Conservation (phyloP, 2,113 vertebrate genomes). For the Tachuris rubrigastra region DNA sequence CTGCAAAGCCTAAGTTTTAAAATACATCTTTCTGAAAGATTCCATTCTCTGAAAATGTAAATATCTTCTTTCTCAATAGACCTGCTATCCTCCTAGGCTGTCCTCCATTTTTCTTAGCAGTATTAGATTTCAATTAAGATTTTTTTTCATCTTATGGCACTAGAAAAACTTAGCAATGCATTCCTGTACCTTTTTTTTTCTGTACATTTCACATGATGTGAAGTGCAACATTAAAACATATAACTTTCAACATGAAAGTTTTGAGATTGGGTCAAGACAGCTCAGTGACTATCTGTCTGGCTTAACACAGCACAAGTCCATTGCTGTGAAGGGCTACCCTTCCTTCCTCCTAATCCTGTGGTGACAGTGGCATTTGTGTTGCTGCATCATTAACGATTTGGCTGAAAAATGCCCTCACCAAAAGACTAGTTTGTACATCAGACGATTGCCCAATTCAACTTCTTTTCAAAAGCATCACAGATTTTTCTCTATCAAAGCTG, state of each 20-base stretch:
- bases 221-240: not conserved
- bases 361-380: not conserved
- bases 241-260: not conserved
- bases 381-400: not conserved
- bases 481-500: not conserved
- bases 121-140: not conserved
- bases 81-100: fast-evolving
- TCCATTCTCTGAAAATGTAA: not conserved
- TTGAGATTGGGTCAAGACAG: not conserved
- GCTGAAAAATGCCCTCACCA: not conserved
- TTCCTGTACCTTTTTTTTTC: not conserved
- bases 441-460: not conserved
- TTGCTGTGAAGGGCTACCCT: not conserved
- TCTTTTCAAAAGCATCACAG: not conserved
- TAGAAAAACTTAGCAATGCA: not conserved
- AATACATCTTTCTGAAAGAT: not conserved
- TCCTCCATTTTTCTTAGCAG: not conserved
- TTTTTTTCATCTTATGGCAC: not conserved
- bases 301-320: not conserved
- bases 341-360: not conserved
- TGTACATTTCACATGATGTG: not conserved
- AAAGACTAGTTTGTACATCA: not conserved
- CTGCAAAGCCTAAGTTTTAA: not conserved
- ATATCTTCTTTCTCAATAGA: not conserved
- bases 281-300: not conserved